phyloP scores from a whole-genome alignment of 2,113 vertebrate genomes.

The Pelmatolapia mariae region DNA sequence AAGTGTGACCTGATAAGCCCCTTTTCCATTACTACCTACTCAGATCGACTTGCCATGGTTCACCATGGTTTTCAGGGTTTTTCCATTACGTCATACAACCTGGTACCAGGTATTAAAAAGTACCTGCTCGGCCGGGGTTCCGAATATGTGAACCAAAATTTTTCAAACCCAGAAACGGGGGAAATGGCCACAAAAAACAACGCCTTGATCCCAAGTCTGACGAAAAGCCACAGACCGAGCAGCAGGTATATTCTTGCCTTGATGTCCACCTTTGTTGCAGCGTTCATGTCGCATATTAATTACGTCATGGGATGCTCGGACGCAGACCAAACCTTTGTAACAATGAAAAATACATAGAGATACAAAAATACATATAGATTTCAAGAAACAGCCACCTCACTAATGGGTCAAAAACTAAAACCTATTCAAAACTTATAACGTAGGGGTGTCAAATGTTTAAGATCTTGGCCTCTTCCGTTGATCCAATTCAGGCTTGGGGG shows the following conservation, averaged over 20 bases:
- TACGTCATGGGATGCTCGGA: neutral
- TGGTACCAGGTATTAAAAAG: neutral
- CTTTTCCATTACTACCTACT: neutral
- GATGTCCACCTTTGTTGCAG: neutral
- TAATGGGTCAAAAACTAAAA: neutral
- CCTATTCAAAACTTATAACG: neutral
- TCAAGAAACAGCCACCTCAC: neutral
- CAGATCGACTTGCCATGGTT: neutral
- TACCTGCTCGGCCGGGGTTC: neutral
- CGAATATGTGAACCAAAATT: neutral
- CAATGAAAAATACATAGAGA: neutral
- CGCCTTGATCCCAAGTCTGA: neutral
- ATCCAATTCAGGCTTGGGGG: neutral
- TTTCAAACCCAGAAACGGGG: neutral
- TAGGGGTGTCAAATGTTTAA: neutral
- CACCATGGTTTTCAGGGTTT: neutral
- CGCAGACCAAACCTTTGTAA: neutral
- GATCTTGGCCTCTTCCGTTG: fast-evolving
- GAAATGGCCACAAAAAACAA: neutral
- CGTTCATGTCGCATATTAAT: neutral
- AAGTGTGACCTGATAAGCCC: neutral
- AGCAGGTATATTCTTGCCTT: neutral
- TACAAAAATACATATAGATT: neutral
- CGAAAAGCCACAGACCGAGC: neutral
- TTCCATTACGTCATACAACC: neutral